Percentiles rank a stretch among this genome's conserved stretches.
Evolutionary conservation across 1,140 invertebrate species (phyloP).

Genomic region (Zaprionus camerounensis): DNA sequence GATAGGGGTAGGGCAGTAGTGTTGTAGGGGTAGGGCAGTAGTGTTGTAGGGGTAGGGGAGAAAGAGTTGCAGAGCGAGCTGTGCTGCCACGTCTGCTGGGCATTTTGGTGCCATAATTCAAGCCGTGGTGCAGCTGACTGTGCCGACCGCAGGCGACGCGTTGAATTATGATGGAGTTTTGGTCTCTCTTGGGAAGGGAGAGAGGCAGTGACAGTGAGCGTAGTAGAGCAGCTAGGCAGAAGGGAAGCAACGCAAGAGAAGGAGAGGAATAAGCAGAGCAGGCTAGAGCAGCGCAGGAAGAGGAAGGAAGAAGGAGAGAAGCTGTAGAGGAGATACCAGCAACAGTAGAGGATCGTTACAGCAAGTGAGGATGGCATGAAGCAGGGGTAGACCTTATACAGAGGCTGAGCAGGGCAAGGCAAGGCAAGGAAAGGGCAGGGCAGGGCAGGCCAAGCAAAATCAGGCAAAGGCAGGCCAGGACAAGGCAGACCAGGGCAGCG

Average conservation of each 20-base stretch:
- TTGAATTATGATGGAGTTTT: constrained; percentile 36
- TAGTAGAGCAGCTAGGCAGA: background rate
- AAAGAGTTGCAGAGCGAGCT: background rate
- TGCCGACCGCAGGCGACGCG: constrained; percentile 29
- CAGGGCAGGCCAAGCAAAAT: background rate
- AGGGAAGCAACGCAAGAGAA: background rate
- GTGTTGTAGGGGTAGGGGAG: background rate
- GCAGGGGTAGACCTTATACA: no score
- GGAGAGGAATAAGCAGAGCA: background rate
- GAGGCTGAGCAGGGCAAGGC: background rate
- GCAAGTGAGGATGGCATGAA: background rate
- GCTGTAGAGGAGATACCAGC: background rate
- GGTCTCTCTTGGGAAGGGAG: no score
- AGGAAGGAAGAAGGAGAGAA: background rate
- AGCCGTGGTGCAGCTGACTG: constrained; percentile 37
- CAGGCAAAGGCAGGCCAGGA: background rate
- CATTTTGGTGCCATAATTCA: constrained; percentile 47
- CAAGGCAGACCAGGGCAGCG: no score
- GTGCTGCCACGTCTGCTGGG: background rate
- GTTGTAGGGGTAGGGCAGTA: background rate
- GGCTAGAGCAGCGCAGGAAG: background rate
- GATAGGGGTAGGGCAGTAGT: background rate
- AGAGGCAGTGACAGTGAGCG: background rate
- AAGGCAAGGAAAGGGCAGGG: background rate
- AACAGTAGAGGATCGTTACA: background rate